Evolutionary conservation across 2,888 invertebrate species (phyloP).

Genomic region (Endomychus coccineus): DNA sequence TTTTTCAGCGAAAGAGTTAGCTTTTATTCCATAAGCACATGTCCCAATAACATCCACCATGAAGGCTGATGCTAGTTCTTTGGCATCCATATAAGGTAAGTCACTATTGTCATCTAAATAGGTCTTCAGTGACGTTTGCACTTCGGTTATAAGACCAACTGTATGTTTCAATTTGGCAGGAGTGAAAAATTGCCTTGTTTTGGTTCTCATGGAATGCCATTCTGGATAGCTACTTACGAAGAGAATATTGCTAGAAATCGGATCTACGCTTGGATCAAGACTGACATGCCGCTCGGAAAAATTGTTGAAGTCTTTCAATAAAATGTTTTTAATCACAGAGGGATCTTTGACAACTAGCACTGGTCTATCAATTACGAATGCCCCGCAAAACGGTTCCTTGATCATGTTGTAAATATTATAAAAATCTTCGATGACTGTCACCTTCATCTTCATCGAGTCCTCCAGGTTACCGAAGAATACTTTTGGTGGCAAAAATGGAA

Average conservation of each 20-base stretch:
- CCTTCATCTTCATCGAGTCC: slow-evolving; percentile 3
- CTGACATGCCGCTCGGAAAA: slow-evolving; percentile 45
- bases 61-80: slow-evolving; percentile 38
- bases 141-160: slow-evolving; percentile 44
- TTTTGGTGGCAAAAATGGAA: slow-evolving; percentile 38
- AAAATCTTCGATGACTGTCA: slow-evolving; percentile 5
- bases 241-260: slow-evolving; percentile 40
- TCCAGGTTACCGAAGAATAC: slow-evolving; percentile 42
- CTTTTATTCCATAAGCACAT: slow-evolving; percentile 43
- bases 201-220: slow-evolving; percentile 48
- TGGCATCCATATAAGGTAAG: slow-evolving; percentile 26
- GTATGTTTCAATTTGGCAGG: slow-evolving; percentile 50
- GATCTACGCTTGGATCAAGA: slow-evolving; percentile 40
- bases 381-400: slow-evolving; percentile 41
- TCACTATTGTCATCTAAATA: slow-evolving; percentile 15
- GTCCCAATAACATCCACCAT: slow-evolving; percentile 44
- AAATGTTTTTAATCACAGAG: slow-evolving; percentile 43
- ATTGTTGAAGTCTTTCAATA: slow-evolving; percentile 46
- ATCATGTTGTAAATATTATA: slow-evolving; percentile 13
- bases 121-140: slow-evolving; percentile 31
- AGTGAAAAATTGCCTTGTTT: slow-evolving; percentile 49
- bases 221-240: slow-evolving; percentile 44
- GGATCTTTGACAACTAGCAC: slow-evolving; percentile 44
- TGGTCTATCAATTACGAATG: slow-evolving; percentile 46
- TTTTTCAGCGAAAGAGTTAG: slow-evolving; percentile 37